Evolutionary conservation across 2,113 vertebrate genomes (phyloP), one percentile per base, ranked within the genome.

Genomic region (Chamaea fasciata): DNA sequence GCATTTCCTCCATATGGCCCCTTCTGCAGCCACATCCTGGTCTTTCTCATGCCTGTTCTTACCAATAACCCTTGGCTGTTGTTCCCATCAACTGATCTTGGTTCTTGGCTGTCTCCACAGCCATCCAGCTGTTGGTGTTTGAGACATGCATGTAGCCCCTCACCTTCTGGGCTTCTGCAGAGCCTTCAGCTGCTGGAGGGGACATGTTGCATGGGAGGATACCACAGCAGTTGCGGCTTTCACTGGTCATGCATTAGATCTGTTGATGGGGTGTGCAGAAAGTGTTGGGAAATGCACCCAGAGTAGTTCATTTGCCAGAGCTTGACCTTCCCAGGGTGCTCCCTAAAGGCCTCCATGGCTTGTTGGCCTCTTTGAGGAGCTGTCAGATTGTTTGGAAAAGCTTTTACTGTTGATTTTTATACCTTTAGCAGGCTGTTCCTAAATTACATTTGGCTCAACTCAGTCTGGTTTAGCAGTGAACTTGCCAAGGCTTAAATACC

Each of bases 391-490:
- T 76, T 93, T 13, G 8, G 35, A 92, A 88, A 79, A 63, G 35
- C 62, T 82, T 71, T 82, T 79, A 21, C 39, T 88, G 75, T 86
- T 79, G 68, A 50, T 87, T 89, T 95, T 91, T 46, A 35, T 78
- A 67, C 78, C 42, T 94, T 83, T 70, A 84, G 65, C 88, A 78
- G 88, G 35, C 95, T 78, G 65, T 56, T 95, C 49, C 41, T 7
- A 28, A 56, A 65, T 93, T 93, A 73, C 89, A 90, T 95, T 88
- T 93, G 83, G 67, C 75, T 75, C 77, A 49, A 21, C 62, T 88
- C 2, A 1, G 5, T 64, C 47, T 9, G 27, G 37, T 56, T 87
- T 85, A 92, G 35, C 79, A 15, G 1, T 69, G 68, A 83, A 68
- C 47, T 79, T 92, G 91, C 70, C 57, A 83, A 71, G 56, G 49